Conservation (phyloP, 1,140 invertebrate species). For the Drosophila ironensis region DNA sequence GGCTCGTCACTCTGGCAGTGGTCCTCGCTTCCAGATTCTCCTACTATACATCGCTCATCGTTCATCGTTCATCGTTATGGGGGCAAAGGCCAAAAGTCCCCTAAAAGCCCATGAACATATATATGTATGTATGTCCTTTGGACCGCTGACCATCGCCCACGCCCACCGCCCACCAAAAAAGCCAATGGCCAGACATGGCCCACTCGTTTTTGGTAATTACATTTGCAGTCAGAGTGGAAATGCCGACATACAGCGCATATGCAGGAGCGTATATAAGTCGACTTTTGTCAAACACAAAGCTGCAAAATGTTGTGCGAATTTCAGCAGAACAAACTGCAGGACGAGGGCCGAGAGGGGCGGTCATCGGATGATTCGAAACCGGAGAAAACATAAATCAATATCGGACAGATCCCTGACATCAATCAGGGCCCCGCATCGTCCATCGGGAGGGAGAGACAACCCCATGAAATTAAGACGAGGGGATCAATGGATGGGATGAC, state of each 20-base stretch:
- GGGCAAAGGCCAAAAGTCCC: constrained; percentile 37
- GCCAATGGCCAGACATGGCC: constrained; percentile 20
- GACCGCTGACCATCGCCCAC: not conserved
- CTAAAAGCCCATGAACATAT: too few relatives aligned
- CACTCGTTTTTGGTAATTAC: constrained; percentile 66
- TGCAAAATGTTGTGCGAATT: constrained; percentile 63
- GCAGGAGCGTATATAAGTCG: constrained; percentile 26
- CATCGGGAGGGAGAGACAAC: constrained; percentile 24
- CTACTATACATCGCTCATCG: too few relatives aligned
- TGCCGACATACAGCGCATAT: not conserved
- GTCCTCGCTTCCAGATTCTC: too few relatives aligned
- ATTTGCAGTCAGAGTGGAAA: constrained; percentile 39
- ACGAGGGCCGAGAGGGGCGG: not conserved
- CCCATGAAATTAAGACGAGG: constrained; percentile 70
- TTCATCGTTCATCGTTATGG: constrained; percentile 16
- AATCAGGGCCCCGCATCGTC: constrained; percentile 51
- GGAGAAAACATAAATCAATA: constrained; percentile 72
- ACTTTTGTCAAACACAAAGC: constrained; percentile 66
- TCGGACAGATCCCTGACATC: constrained; percentile 49
- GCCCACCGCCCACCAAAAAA: not conserved
- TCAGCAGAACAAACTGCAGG: constrained; percentile 34
- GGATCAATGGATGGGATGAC: constrained; percentile 63
- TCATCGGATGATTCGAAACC: constrained; percentile 13
- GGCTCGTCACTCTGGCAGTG: constrained; percentile 33
- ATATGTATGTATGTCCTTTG: too few relatives aligned